Conservation (phyloP, 2,113 vertebrate species). For the Willisornis vidua region DNA sequence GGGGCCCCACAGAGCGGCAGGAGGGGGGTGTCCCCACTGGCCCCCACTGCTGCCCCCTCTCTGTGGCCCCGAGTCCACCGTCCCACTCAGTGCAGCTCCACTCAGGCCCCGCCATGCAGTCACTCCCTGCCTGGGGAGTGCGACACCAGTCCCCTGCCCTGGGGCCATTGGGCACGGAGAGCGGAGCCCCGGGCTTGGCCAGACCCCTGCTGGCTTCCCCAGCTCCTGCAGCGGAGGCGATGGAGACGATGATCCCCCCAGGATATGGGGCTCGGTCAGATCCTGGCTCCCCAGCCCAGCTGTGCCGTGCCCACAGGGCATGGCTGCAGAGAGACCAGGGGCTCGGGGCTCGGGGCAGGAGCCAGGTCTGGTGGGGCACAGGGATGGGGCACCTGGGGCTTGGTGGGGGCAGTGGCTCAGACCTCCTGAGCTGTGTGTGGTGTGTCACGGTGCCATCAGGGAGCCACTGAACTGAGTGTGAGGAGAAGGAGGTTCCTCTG, state of each 20-base stretch:
- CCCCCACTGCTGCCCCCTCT: neutral
- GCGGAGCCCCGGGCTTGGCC: neutral
- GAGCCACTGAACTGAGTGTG: rapidly evolving
- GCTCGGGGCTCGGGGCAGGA: neutral
- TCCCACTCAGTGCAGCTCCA: rapidly evolving
- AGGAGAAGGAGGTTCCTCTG: neutral
- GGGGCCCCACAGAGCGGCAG: rapidly evolving
- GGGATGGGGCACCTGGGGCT: rapidly evolving
- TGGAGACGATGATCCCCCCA: neutral
- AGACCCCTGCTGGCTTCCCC: neutral
- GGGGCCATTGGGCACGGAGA: neutral
- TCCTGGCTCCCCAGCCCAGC: neutral
- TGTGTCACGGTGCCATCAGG: neutral
- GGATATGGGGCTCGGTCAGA: rapidly evolving
- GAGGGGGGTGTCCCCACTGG: too few species aligned
- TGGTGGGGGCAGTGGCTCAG: rapidly evolving
- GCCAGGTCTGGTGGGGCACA: neutral
- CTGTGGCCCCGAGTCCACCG: rapidly evolving
- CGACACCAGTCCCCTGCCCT: rapidly evolving
- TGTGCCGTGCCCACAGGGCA: rapidly evolving
- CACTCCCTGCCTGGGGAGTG: rapidly evolving
- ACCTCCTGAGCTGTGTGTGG: rapidly evolving
- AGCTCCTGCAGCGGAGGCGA: rapidly evolving
- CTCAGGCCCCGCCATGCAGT: rapidly evolving
- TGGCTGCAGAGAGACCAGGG: neutral